Conservation (phyloP, 2,888 invertebrate genomes). For the Creontiades dilutus region DNA sequence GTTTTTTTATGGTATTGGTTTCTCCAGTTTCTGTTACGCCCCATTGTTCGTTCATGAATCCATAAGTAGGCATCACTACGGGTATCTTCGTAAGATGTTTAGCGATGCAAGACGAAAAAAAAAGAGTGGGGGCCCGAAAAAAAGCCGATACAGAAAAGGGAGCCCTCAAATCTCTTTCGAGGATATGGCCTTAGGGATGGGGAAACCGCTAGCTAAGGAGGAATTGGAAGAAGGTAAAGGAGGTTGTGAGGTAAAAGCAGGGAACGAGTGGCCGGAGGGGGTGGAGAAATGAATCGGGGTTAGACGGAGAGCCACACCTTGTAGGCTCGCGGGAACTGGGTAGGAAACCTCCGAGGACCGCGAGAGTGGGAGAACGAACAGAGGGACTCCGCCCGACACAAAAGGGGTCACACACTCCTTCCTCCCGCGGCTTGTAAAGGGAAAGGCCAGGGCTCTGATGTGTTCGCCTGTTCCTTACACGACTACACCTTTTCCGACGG, state of each 20-base stretch:
- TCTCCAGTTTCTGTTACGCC: too few relatives aligned
- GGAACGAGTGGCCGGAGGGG: background rate
- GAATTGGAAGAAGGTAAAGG: conserved; percentile 31
- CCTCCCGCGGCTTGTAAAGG: background rate
- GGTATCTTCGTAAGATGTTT: background rate
- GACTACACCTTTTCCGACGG: background rate
- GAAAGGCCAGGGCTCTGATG: conserved; percentile 11
- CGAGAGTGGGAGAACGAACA: conserved; percentile 28
- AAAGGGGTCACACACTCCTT: conserved; percentile 59
- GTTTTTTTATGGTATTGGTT: too few relatives aligned
- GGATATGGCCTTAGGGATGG: conserved; percentile 58
- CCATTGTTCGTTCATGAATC: too few relatives aligned
- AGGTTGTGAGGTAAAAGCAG: conserved; percentile 3
- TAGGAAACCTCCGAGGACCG: background rate
- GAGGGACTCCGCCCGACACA: conserved; percentile 33
- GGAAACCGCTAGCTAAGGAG: conserved; percentile 58
- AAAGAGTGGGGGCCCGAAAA: background rate
- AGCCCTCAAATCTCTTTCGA: conserved; percentile 7
- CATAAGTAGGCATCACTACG: too few relatives aligned
- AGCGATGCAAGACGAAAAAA: background rate
- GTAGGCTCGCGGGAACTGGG: conserved; percentile 41
- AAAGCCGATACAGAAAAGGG: conserved; percentile 13
- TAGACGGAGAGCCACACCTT: conserved; percentile 52
- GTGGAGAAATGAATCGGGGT: conserved; percentile 50
- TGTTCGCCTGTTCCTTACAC: background rate